phyloP scores from a whole-genome alignment of 2,888 invertebrate species.

The Tholera decimalis region DNA sequence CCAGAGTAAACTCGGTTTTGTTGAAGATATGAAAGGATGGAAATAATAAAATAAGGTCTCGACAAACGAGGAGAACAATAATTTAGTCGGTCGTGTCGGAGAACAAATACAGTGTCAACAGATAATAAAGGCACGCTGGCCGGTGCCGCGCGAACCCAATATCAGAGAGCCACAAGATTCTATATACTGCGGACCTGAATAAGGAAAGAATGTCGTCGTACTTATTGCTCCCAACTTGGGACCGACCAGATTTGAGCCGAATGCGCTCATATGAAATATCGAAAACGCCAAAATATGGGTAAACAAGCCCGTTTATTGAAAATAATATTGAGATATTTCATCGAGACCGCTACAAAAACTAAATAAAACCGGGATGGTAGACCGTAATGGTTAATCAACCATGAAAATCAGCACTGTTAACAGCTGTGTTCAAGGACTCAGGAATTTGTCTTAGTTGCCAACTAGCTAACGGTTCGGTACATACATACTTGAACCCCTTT shows the following conservation, averaged over 20 bases:
- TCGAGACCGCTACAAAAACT: conserved; percentile 40
- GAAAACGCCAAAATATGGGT: conserved; percentile 67
- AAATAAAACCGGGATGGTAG: conserved; percentile 47
- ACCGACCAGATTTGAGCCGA: conserved; percentile 72
- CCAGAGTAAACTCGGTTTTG: conserved; percentile 63
- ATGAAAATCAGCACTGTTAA: conserved; percentile 55
- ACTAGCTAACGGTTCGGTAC: conserved; percentile 73
- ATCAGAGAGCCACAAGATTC: conserved; percentile 73
- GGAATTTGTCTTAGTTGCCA: conserved; percentile 74
- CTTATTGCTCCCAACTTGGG: conserved; percentile 76
- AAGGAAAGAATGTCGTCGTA: conserved; percentile 76
- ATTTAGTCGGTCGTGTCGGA: conserved; percentile 76
- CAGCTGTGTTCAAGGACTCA: conserved; percentile 56
- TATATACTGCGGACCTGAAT: conserved; percentile 73
- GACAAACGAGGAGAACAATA: conserved; percentile 75
- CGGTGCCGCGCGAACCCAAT: conserved; percentile 77
- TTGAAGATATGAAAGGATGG: conserved; percentile 59
- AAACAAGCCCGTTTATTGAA: conserved; percentile 63
- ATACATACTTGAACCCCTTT: conserved; percentile 75
- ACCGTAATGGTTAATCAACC: conserved; percentile 48
- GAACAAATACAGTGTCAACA: conserved; percentile 82
- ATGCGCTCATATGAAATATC: conserved; percentile 74
- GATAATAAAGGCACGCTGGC: conserved; percentile 80
- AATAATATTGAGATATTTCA: conserved; percentile 51
- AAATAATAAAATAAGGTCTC: conserved; percentile 69